A percentile compares a stretch with the other conserved stretches of the same genome.
Conservation (phyloP, 1,140 invertebrate genomes). For the Sinella curviseta region DNA sequence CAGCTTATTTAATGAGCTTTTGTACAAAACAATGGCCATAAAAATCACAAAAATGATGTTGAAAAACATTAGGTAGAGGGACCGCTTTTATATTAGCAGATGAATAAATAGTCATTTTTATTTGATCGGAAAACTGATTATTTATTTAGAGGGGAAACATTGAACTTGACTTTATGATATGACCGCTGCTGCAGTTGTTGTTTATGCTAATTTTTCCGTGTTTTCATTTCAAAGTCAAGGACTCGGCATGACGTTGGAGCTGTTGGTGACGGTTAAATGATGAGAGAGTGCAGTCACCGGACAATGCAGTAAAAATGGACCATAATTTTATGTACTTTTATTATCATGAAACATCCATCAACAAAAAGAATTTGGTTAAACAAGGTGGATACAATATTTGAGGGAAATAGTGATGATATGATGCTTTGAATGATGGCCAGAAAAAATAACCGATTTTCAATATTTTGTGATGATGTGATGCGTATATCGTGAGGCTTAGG, state of each 20-base stretch:
- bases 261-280: not conserved
- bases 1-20: no score
- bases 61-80: not conserved
- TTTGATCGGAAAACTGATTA: not conserved
- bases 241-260: not conserved
- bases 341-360: not conserved
- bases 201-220: no score
- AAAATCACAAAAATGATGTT: not conserved
- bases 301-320: not conserved
- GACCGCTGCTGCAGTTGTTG: no score
- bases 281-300: not conserved
- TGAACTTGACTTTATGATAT: not conserved
- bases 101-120: not conserved
- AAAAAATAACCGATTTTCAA: not conserved
- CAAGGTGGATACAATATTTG: no score
- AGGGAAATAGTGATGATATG: not conserved
- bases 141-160: not conserved
- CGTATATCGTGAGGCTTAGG: not conserved
- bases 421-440: not conserved
- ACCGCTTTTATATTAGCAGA: not conserved
- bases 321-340: not conserved
- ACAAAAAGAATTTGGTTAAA: no score
- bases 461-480: not conserved
- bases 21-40: no score
- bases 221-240: not conserved